These are phyloP conservation scores for Molossus molossus DNA, from an alignment of 2,797 vertebrate species.

Conservation along the genomic window DNA sequence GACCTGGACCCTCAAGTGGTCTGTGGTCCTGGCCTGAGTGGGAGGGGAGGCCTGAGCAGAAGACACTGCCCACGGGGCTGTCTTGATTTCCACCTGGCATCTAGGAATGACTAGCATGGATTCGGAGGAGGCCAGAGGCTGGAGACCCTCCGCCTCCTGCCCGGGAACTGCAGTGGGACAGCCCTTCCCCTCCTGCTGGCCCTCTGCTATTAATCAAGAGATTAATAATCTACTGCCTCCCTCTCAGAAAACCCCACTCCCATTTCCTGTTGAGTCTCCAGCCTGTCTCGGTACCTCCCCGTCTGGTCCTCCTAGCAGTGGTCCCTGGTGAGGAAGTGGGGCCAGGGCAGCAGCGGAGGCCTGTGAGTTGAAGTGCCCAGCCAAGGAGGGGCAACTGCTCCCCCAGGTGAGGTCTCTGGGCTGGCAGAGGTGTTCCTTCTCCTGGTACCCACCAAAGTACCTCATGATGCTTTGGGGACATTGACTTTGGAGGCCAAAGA, in stretches of 20 bases:
- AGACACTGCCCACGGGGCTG: not conserved
- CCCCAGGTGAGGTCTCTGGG: not conserved
- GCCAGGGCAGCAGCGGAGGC: not conserved
- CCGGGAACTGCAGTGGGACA: not conserved
- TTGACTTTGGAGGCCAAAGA: not conserved
- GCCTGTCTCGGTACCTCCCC: conserved; percentile 68
- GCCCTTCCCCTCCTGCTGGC: not conserved
- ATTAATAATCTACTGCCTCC: conserved; percentile 61
- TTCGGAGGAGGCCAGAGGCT: not conserved
- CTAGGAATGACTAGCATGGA: not conserved
- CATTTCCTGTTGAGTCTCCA: conserved; percentile 72
- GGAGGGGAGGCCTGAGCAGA: not conserved
- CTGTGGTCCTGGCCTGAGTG: not conserved
- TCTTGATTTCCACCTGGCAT: not conserved
- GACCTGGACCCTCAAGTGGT: not conserved
- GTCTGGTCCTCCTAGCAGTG: not conserved
- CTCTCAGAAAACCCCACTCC: conserved; percentile 2
- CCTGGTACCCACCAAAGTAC: not conserved
- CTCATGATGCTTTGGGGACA: not conserved
- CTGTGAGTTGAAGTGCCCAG: not conserved
- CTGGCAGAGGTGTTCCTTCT: not conserved
- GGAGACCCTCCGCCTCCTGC: not conserved
- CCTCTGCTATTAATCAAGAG: conserved; percentile 70
- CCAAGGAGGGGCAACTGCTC: not conserved
- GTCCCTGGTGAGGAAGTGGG: conserved; percentile 46